Evolutionary conservation across 2,888 invertebrate species (phyloP), one percentile per base, ranked within the genome.

Genomic region (Allophyes oxyacanthae): DNA sequence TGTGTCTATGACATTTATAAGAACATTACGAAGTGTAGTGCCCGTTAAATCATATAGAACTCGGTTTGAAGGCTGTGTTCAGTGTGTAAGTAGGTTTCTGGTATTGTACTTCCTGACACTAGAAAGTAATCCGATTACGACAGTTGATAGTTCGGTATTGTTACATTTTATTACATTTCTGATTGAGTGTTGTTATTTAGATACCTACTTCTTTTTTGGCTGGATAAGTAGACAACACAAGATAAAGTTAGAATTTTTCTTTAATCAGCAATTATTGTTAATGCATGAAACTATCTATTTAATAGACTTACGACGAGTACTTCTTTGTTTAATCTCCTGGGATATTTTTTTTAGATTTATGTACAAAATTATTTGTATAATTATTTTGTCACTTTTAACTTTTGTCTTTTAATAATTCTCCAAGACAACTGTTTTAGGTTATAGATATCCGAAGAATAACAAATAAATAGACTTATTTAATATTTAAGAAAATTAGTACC

Each of bases 111-210:
- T 48, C 50, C 57, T 61, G 68, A 46, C 15, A 15, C 20, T 56
- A 48, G 70, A 57, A 56, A 56, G 64, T 64, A 64, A 65, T 51
- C 45, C 37, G 42, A 56, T 65, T 69, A 69, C 51, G 15, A 41
- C 46, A 69, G 42, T 8, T 36, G 11, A 41, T 46, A 25, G 62
- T 40, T 20, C 20, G 20, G 2, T 34, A 32, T 54, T 56, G 43
- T 41, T 69, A 33, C 43, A 42, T 64, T 34, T 26, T 25, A 33
- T 14, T 45, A 37, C 33, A 34, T 26, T 33, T 48, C 14, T 36
- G 14, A 40, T 37, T 9, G n/a, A 44, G 28, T 14, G 11, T 45
- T 26, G 14, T 14, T 14, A 25, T n/a, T 67, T n/a, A n/a, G n/a
- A 7, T 15, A n/a, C n/a, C n/a, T n/a, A n/a, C 28, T 48, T 41